A percentile compares a stretch with the other conserved stretches of the same genome.
phyloP scores from a whole-genome alignment of 2,888 invertebrate genomes.

The Parasteatoda lunata region DNA sequence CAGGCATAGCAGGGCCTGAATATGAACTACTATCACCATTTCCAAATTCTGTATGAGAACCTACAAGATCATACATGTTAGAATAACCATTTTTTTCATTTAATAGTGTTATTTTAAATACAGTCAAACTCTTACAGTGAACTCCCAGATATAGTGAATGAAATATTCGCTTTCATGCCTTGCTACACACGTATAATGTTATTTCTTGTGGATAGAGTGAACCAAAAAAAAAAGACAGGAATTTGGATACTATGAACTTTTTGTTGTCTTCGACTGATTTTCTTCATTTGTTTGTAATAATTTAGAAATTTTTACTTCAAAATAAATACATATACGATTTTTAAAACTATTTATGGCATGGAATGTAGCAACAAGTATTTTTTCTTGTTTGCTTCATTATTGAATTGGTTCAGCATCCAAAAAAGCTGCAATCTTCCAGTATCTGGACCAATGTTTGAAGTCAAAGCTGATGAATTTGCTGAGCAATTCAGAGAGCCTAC shows the following conservation, averaged over 20 bases:
- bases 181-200: not conserved
- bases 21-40: constrained; percentile 22
- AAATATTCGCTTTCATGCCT: not conserved
- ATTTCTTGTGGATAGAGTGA: not conserved
- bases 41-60: constrained; percentile 13
- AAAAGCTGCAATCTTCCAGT: too few relatives aligned
- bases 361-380: too few relatives aligned
- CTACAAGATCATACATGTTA: constrained; percentile 11
- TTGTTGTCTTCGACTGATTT: too few relatives aligned
- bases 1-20: constrained; percentile 40
- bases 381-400: too few relatives aligned
- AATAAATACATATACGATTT: too few relatives aligned
- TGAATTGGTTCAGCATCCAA: too few relatives aligned
- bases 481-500: not conserved
- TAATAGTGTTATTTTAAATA: not conserved
- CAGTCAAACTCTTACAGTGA: not conserved
- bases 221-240: not conserved
- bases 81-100: not conserved
- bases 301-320: too few relatives aligned
- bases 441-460: too few relatives aligned
- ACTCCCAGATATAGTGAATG: not conserved
- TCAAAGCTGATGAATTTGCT: too few relatives aligned
- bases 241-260: not conserved
- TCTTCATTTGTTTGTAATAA: too few relatives aligned
- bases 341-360: too few relatives aligned